phyloP scores from a whole-genome alignment of 2,113 vertebrate genomes.

The Hylia prasina region DNA sequence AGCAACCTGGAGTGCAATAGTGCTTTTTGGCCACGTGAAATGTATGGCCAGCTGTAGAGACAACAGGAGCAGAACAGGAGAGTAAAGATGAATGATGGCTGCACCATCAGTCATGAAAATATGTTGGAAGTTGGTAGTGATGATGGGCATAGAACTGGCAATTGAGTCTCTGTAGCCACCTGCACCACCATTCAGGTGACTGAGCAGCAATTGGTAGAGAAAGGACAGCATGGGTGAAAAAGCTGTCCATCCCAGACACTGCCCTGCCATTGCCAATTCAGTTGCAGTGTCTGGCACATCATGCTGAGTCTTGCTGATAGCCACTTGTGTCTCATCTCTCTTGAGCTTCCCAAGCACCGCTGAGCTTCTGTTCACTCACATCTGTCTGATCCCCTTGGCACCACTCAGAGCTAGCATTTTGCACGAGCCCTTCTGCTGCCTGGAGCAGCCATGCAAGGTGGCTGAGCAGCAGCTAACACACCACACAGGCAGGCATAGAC shows the following conservation, averaged over 20 bases:
- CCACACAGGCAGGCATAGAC: background rate
- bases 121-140: background rate
- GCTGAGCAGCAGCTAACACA: background rate
- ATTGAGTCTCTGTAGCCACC: background rate
- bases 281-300: slow-evolving; percentile 3
- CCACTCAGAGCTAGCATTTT: background rate
- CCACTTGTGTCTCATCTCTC: slow-evolving; percentile 5
- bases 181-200: slow-evolving; percentile 31
- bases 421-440: background rate
- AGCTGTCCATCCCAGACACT: background rate
- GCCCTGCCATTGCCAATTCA: background rate
- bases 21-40: background rate
- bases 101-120: background rate
- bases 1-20: background rate
- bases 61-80: slow-evolving; percentile 15
- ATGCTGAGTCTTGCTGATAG: background rate
- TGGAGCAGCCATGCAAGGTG: background rate
- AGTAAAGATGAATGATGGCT: background rate
- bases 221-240: background rate
- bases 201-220: background rate
- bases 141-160: background rate
- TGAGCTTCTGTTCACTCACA: slow-evolving; percentile 33
- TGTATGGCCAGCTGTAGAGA: slow-evolving; percentile 32
- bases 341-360: background rate
- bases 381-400: slow-evolving; percentile 23